A percentile compares a stretch with the other conserved stretches of the same genome.
Conservation (phyloP, 92 coral and sea anemone genomes). For the Siderastrea siderea region DNA sequence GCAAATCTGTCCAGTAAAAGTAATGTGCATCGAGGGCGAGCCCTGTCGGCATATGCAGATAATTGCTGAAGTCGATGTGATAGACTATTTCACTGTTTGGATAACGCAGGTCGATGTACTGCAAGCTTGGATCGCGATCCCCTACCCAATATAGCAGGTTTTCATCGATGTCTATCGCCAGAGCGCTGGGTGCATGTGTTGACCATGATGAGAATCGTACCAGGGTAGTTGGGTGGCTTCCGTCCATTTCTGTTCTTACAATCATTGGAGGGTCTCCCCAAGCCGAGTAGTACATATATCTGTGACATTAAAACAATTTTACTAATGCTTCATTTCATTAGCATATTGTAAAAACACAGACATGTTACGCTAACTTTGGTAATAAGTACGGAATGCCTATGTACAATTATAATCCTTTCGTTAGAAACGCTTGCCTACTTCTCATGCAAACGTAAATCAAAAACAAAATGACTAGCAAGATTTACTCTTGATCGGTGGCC, state of each 20-base stretch:
- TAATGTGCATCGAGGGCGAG: slow-evolving; percentile 42
- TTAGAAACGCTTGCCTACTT: too few species aligned
- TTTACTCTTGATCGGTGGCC: too few species aligned
- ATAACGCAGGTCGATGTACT: slow-evolving; percentile 41
- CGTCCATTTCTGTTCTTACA: slow-evolving; percentile 36
- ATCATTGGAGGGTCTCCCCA: slow-evolving; percentile 32
- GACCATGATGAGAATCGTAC: not conserved
- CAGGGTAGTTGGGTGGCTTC: slow-evolving; percentile 6
- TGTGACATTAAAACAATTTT: not conserved
- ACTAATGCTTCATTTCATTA: not conserved
- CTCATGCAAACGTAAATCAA: too few species aligned
- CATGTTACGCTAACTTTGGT: too few species aligned
- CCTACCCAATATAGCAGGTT: slow-evolving; percentile 26
- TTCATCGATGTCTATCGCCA: slow-evolving; percentile 37
- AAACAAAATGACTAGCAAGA: too few species aligned
- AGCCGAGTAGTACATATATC: slow-evolving; percentile 42
- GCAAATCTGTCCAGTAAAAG: slow-evolving; percentile 78
- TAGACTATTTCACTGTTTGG: slow-evolving; percentile 40
- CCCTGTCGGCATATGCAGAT: slow-evolving; percentile 17
- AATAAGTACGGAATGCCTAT: too few species aligned
- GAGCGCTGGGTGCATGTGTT: slow-evolving; percentile 28
- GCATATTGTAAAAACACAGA: too few species aligned
- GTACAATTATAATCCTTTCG: too few species aligned
- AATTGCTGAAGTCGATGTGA: slow-evolving; percentile 21
- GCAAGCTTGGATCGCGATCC: slow-evolving; percentile 23